Percentiles rank a stretch among this genome's conserved stretches.
Conservation (phyloP, 2,888 invertebrate genomes). For the Hirtodrosophila duncani region DNA sequence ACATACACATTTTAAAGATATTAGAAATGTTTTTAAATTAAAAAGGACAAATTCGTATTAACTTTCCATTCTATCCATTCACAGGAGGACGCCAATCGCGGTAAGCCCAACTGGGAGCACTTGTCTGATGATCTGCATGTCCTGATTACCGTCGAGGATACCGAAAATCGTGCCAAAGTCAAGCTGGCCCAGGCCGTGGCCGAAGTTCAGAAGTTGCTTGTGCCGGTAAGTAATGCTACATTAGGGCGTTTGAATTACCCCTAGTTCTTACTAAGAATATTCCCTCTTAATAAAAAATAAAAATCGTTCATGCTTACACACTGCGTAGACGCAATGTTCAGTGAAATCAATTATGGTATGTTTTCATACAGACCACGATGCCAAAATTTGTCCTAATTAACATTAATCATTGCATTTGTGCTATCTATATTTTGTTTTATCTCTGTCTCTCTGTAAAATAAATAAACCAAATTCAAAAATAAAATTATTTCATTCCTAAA, state of each 20-base stretch:
- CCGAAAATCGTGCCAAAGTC: conserved; percentile 96
- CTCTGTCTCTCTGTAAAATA: conserved; percentile 33
- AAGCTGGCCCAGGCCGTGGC: conserved; percentile 97
- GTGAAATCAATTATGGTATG: conserved; percentile 7
- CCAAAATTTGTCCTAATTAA: conserved; percentile 20
- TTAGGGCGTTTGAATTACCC: no score
- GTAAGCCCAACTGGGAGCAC: conserved; percentile 99
- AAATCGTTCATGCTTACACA: conserved; percentile 3
- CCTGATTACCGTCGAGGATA: conserved; percentile 98
- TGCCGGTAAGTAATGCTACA: conserved; percentile 91
- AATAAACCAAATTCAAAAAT: conserved; percentile 27
- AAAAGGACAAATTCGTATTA: not conserved
- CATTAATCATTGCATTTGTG: conserved; percentile 14
- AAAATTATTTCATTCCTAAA: conserved; percentile 47
- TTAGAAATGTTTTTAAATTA: not conserved
- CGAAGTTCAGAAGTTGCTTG: conserved; percentile 97
- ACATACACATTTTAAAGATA: not conserved
- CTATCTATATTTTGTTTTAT: conserved; percentile 21
- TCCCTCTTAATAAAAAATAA: not conserved
- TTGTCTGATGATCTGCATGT: conserved; percentile 99
- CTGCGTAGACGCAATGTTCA: conserved; percentile 9
- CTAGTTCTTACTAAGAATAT: not conserved
- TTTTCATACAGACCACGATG: conserved; percentile 17
- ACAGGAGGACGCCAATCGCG: conserved; percentile 99
- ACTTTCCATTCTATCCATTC: conserved; percentile 11